A percentile compares a stretch with the other conserved stretches of the same genome.
These are phyloP conservation scores for Agonopterix heracliana DNA, from an alignment of 2,888 invertebrate species.

Conservation along the genomic window DNA sequence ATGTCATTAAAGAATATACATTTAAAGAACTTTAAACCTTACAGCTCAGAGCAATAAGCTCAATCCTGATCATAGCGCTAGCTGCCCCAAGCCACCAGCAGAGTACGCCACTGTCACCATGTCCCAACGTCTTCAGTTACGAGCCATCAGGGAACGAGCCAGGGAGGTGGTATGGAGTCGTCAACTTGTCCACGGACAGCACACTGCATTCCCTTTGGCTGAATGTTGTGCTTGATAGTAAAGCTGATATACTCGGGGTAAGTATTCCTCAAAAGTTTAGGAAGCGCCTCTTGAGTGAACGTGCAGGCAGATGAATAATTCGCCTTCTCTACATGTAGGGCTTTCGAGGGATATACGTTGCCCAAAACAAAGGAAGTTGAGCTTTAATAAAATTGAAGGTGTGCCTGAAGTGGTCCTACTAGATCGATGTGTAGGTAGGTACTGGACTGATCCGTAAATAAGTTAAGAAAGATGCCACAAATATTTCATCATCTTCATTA, in stretches of 20 bases:
- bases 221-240: conserved; percentile 73
- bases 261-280: conserved; percentile 24
- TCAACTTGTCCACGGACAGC: conserved; percentile 74
- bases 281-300: neutral
- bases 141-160: conserved; percentile 69
- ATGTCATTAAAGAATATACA: too few species aligned
- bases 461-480: too few species aligned
- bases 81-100: conserved; percentile 41
- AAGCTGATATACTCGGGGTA: conserved; percentile 78
- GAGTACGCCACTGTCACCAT: conserved; percentile 65
- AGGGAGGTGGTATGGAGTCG: conserved; percentile 78
- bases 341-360: too few species aligned
- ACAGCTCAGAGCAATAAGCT: conserved; percentile 32
- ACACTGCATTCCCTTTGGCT: conserved; percentile 77
- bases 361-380: too few species aligned
- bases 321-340: too few species aligned
- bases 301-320: too few species aligned
- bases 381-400: too few species aligned
- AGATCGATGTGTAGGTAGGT: too few species aligned
- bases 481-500: too few species aligned
- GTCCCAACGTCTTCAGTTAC: conserved; percentile 77
- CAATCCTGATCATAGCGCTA: conserved; percentile 34
- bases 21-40: neutral
- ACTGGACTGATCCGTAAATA: too few species aligned
- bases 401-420: too few species aligned